phyloP scores from a whole-genome alignment of 2,888 invertebrate species.

The Apamea sordens region DNA sequence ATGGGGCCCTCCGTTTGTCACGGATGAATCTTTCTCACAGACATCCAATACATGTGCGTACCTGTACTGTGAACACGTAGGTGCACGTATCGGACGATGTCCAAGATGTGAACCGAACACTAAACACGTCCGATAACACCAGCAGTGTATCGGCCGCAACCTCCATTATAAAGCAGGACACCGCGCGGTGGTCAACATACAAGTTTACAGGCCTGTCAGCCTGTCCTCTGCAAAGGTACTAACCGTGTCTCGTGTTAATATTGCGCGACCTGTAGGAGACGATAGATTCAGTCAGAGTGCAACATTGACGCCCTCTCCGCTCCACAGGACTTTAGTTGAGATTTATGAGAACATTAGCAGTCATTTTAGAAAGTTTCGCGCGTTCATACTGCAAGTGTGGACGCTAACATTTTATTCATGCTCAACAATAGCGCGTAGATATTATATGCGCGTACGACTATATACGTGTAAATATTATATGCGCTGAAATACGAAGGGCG shows the following conservation, averaged over 20 bases:
- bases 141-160: not conserved
- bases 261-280: constrained; percentile 10
- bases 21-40: not conserved
- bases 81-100: not conserved
- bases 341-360: constrained; percentile 54
- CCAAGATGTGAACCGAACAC: not conserved
- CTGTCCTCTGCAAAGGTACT: not conserved
- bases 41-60: not conserved
- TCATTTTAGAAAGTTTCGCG: constrained; percentile 44
- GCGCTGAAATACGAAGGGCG: constrained; percentile 13
- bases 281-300: constrained; percentile 30
- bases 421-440: constrained; percentile 9
- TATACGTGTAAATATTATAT: constrained; percentile 3
- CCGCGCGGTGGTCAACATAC: not conserved
- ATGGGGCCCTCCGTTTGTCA: too few species aligned
- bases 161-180: not conserved
- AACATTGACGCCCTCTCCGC: constrained; percentile 29
- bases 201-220: not conserved
- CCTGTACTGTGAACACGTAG: not conserved
- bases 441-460: constrained; percentile 6
- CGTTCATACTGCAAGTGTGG: constrained; percentile 15
- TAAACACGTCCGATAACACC: not conserved
- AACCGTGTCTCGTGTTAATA: constrained; percentile 21
- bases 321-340: constrained; percentile 3
- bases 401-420: constrained; percentile 33